These are phyloP conservation scores for Lamprotornis superbus DNA, from an alignment of 2,113 vertebrate species.

Conservation along the genomic window DNA sequence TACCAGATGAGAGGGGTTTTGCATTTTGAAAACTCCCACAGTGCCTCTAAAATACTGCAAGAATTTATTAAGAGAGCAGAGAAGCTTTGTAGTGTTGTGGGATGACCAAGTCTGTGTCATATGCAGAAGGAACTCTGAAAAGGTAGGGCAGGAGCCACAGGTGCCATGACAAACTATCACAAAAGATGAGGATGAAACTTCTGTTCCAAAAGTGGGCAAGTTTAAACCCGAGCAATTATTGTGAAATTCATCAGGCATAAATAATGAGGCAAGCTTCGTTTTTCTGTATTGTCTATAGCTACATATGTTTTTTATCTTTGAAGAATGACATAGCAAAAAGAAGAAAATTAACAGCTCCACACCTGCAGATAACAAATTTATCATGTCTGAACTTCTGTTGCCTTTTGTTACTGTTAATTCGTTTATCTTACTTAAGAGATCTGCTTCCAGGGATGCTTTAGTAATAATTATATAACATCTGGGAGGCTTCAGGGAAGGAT, in stretches of 20 bases:
- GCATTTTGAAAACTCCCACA: background rate
- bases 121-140: background rate
- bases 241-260: background rate
- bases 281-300: background rate
- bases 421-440: background rate
- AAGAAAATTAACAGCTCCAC: background rate
- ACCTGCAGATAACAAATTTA: background rate
- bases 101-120: background rate
- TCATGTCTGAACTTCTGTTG: background rate
- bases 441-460: background rate
- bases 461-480: background rate
- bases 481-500: background rate
- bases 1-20: background rate
- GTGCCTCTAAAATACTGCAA: background rate
- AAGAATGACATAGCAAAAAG: background rate
- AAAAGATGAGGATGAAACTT: background rate
- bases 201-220: background rate
- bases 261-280: background rate
- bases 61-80: background rate
- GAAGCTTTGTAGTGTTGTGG: background rate
- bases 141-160: background rate
- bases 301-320: background rate
- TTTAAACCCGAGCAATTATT: conserved; percentile 11
- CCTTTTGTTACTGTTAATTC: background rate
- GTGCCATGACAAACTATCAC: background rate